Base-by-base conservation (phyloP, 2,113 vertebrate genomes). In the Murina feae region DNA sequence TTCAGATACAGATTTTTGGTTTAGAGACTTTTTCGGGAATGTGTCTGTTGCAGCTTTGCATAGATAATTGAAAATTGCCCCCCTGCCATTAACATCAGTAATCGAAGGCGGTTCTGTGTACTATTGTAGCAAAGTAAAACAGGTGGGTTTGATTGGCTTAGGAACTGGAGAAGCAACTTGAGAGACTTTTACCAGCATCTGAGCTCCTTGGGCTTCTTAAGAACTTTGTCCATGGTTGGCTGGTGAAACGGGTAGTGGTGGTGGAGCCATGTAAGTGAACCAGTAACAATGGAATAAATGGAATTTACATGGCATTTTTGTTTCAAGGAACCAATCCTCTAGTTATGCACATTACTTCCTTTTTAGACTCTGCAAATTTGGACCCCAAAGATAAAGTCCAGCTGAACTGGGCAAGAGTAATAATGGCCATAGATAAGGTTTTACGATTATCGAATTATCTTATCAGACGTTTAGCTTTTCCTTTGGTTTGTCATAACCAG, bases 121-220 rank as follows among this genome's bases (percentile, higher is more conserved):
- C 16, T 7, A 30, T 42, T 51, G 35, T 93, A 68, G 82, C 30
- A 32, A 71, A 94, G 82, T 44, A 68, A 3, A 86, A 79, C 81
- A 96, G 92, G 90, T 96, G 85, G 90, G 6, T 75, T 87, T 42
- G 63, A 53, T 90, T 96, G 87, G 47, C 63, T 86, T 55, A 71
- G 68, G 44, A 93, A 44, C 37, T 85, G 14, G 81, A 80, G 83
- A 69, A 91, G 69, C 49, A 53, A 6, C 86, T 83, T 75, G 44
- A 28, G 75, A 94, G 55, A 80, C 58, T 47, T 47, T 58, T 44
- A 69, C 65, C 65, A 84, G 42, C 68, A 51, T 69, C 49, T 75
- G 16, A 28, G 23, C 39, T 66, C 72, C 83, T 69, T 21, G 63
- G 51, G 53, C n/a, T 84, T 30, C 23, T 30, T 71, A 4, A 58